Evolutionary conservation across 2,888 invertebrate species (phyloP).

Genomic region (Fissipunctia ypsillon): DNA sequence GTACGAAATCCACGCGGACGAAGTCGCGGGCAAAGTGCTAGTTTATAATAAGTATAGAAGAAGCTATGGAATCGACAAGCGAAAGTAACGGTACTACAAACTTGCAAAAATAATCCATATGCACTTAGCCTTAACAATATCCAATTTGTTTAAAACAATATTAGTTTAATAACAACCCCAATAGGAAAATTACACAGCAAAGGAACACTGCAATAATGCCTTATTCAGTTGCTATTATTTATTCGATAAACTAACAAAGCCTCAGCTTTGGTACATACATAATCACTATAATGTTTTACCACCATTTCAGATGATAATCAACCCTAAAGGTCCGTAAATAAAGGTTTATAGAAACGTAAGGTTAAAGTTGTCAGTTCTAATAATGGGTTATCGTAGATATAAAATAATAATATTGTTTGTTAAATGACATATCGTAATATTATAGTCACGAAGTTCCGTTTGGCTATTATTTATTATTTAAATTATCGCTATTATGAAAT

Average conservation of each 20-base stretch:
- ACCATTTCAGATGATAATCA: neutral
- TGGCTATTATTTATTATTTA: conserved; percentile 54
- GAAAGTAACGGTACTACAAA: neutral
- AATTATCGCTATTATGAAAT: conserved; percentile 56
- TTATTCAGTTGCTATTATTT: conserved; percentile 57
- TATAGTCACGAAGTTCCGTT: conserved; percentile 60
- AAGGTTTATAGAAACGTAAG: neutral
- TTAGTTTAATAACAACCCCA: conserved; percentile 33
- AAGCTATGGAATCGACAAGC: no score
- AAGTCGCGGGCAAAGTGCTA: no score
- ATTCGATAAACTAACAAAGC: conserved; percentile 55
- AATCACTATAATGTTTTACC: neutral
- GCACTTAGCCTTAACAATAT: neutral
- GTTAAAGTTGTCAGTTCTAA: conserved; percentile 34
- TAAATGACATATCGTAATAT: conserved; percentile 59
- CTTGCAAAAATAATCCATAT: neutral
- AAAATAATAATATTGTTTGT: conserved; percentile 58
- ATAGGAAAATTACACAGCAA: conserved; percentile 52
- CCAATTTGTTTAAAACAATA: conserved; percentile 34
- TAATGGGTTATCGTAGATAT: conserved; percentile 49
- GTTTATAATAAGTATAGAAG: no score
- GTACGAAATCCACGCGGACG: no score
- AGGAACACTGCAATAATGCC: conserved; percentile 50
- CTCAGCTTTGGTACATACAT: conserved; percentile 46
- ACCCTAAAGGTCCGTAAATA: fast-evolving